phyloP scores from a whole-genome alignment of 2,888 invertebrate species.

The Unio delphinus region DNA sequence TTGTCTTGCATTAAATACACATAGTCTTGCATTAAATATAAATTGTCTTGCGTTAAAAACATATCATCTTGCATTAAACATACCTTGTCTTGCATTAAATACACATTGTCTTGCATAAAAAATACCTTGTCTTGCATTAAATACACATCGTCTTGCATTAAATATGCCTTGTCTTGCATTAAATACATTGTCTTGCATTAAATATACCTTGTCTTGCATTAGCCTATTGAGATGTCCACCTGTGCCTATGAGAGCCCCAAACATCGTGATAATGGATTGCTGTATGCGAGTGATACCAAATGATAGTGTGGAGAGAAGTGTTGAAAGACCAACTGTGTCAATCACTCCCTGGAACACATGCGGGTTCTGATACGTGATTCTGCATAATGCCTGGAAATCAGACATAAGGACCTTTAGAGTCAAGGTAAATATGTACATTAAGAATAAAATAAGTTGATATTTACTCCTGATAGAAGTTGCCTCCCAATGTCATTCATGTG shows the following conservation, averaged over 20 bases:
- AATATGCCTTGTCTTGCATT: not conserved
- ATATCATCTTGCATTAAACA: no score
- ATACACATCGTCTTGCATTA: no score
- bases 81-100: no score
- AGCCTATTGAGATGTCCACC: constrained; percentile 54
- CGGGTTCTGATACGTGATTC: constrained; percentile 65
- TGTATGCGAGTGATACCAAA: constrained; percentile 66
- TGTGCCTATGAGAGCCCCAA: constrained; percentile 63
- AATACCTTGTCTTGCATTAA: no score
- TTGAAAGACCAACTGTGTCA: constrained; percentile 68
- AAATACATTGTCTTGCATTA: not conserved
- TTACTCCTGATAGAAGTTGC: not conserved
- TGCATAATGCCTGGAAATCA: constrained; percentile 64
- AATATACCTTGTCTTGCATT: constrained; percentile 66
- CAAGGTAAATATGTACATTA: not conserved
- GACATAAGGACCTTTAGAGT: not conserved
- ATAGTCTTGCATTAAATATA: no score
- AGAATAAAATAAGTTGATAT: not conserved
- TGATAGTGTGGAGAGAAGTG: constrained; percentile 63
- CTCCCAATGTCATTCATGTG: not conserved
- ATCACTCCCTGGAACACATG: constrained; percentile 68
- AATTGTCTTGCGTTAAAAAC: no score
- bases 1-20: no score
- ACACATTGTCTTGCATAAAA: no score
- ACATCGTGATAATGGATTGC: constrained; percentile 70